phyloP scores from a whole-genome alignment of 2,113 vertebrate genomes.

The Hippocampus barbouri region DNA sequence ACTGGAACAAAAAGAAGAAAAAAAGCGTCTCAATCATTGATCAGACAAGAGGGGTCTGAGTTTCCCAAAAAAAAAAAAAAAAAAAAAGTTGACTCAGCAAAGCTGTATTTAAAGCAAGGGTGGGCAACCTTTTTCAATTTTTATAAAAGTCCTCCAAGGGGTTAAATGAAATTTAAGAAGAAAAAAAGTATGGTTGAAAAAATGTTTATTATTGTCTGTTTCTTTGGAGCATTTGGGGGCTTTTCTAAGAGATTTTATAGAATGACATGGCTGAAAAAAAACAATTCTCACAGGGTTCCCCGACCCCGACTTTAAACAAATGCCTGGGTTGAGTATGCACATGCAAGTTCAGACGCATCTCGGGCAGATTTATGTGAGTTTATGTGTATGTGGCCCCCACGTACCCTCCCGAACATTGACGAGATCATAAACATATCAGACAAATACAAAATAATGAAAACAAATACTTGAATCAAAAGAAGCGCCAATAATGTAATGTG shows the following conservation, averaged over 20 bases:
- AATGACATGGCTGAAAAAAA: not conserved
- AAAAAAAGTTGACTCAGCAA: conserved; percentile 42
- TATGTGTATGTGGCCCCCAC: conserved; percentile 48
- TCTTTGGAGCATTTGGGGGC: not conserved
- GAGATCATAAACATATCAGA: conserved; percentile 78
- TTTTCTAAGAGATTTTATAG: not conserved
- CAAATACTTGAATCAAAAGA: conserved; percentile 98
- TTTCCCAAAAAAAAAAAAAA: not conserved
- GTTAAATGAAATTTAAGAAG: not conserved
- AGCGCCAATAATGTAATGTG: conserved; percentile 98
- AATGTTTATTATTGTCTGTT: not conserved
- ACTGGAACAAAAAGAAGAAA: conserved; percentile 47
- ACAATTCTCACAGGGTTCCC: not conserved
- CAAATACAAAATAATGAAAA: conserved; percentile 83
- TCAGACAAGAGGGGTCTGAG: conserved; percentile 28
- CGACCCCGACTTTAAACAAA: conserved; percentile 37
- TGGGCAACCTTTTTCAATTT: not conserved
- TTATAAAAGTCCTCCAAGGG: not conserved
- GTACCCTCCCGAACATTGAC: conserved; percentile 49
- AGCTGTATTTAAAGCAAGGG: not conserved
- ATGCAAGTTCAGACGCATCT: conserved; percentile 67
- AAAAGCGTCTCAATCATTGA: conserved; percentile 58
- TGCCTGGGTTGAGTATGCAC: conserved; percentile 85
- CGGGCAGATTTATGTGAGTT: conserved; percentile 55
- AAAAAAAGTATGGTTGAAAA: not conserved